Percentiles rank a stretch among this genome's conserved stretches.
Conservation (phyloP, 2,113 vertebrate species). For the Ceratotherium simum region DNA sequence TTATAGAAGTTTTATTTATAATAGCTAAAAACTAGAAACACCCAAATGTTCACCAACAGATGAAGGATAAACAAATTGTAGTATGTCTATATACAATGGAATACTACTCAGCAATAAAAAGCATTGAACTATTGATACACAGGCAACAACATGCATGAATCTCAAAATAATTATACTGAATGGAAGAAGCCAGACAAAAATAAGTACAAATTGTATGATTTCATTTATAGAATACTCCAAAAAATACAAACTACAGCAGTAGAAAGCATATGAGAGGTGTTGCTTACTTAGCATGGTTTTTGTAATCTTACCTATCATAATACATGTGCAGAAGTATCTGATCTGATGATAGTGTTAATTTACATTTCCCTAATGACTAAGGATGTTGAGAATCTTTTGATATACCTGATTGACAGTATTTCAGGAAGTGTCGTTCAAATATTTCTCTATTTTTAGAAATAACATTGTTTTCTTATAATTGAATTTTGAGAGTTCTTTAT, state of each 20-base stretch:
- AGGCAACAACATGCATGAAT: not conserved
- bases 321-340: not conserved
- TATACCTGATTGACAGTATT: not conserved
- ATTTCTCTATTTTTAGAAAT: slow-evolving; percentile 40
- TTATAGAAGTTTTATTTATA: not conserved
- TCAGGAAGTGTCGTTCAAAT: not conserved
- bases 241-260: not conserved
- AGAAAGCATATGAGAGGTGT: not conserved
- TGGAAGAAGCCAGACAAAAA: not conserved
- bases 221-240: not conserved
- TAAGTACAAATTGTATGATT: not conserved
- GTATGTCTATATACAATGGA: not conserved
- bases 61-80: not conserved
- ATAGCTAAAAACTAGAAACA: slow-evolving; percentile 18
- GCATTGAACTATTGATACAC: not conserved
- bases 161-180: not conserved
- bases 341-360: not conserved
- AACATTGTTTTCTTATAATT: not conserved
- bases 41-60: not conserved
- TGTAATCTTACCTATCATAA: slow-evolving; percentile 8
- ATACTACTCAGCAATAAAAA: not conserved
- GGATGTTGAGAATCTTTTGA: not conserved
- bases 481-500: not conserved
- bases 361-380: not conserved
- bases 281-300: not conserved